phyloP scores from a whole-genome alignment of 2,888 invertebrate species.

The Drosophila paramelanica region DNA sequence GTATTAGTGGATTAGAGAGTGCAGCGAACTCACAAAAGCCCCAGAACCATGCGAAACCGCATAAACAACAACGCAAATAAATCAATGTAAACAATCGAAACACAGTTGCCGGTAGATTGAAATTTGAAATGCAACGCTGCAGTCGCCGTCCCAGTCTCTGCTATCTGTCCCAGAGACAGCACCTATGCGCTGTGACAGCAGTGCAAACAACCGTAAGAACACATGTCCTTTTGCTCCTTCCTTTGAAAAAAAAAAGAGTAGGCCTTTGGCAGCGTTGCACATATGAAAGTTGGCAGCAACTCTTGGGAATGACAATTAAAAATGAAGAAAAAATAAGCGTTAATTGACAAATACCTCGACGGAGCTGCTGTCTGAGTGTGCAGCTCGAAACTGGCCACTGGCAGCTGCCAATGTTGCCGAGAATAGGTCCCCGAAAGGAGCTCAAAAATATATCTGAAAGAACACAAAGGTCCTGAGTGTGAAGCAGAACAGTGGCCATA shows the following conservation, averaged over 20 bases:
- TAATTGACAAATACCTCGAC: conserved; percentile 67
- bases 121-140: conserved; percentile 77
- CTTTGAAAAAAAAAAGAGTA: conserved; percentile 3
- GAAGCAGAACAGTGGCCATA: background rate
- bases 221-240: background rate
- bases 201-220: too few species aligned
- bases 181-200: background rate
- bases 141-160: conserved; percentile 23
- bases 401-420: conserved; percentile 41
- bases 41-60: conserved; percentile 66
- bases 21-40: conserved; percentile 30
- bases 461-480: background rate
- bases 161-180: background rate
- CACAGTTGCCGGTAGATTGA: conserved; percentile 81
- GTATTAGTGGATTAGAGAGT: conserved; percentile 73
- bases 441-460: background rate
- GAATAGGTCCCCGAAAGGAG: background rate
- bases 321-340: conserved; percentile 30
- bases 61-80: conserved; percentile 78
- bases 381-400: conserved; percentile 23
- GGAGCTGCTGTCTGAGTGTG: conserved; percentile 2
- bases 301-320: conserved; percentile 5
- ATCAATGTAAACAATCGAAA: conserved; percentile 82
- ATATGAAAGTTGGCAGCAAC: conserved; percentile 20
- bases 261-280: background rate